phyloP scores from a whole-genome alignment of 2,888 invertebrate species.

The Andrena haemorrhoa region DNA sequence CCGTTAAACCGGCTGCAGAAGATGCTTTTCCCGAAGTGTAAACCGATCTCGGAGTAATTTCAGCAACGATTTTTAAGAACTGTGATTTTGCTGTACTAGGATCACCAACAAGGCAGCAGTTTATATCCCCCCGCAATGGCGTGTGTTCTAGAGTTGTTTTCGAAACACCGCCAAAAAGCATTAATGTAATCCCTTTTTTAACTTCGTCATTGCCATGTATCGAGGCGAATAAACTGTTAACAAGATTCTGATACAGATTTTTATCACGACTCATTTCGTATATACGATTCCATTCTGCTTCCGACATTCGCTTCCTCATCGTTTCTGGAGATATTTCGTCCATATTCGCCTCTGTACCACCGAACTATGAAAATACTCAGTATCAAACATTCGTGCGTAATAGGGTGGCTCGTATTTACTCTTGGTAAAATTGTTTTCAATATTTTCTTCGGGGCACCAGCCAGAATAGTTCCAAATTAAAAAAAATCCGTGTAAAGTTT shows the following conservation, averaged over 20 bases:
- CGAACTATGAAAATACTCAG: constrained; percentile 87
- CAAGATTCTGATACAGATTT: constrained; percentile 95
- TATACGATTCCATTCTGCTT: constrained; percentile 97
- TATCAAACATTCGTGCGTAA: not conserved
- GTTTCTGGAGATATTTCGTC: constrained; percentile 96
- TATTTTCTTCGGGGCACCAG: too few relatives aligned
- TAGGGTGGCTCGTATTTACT: too few relatives aligned
- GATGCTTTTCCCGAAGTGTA: constrained; percentile 99
- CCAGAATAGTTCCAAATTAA: too few relatives aligned
- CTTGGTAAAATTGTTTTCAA: too few relatives aligned
- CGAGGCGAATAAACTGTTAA: constrained; percentile 96
- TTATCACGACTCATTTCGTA: constrained; percentile 98
- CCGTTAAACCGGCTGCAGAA: constrained; percentile 98
- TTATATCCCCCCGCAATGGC: constrained; percentile 97
- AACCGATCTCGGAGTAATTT: constrained; percentile 97
- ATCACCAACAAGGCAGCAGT: constrained; percentile 99
- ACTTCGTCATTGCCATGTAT: constrained; percentile 99
- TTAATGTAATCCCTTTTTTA: constrained; percentile 95
- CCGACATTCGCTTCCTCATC: constrained; percentile 97
- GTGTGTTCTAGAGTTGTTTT: constrained; percentile 97
- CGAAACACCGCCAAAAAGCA: constrained; percentile 98
- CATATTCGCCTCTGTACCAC: constrained; percentile 92
- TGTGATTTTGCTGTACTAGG: constrained; percentile 99
- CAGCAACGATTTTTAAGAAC: constrained; percentile 96
- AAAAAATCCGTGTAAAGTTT: too few relatives aligned